Base-by-base conservation (phyloP, 2,113 vertebrate species). In the Bubo scandiacus region DNA sequence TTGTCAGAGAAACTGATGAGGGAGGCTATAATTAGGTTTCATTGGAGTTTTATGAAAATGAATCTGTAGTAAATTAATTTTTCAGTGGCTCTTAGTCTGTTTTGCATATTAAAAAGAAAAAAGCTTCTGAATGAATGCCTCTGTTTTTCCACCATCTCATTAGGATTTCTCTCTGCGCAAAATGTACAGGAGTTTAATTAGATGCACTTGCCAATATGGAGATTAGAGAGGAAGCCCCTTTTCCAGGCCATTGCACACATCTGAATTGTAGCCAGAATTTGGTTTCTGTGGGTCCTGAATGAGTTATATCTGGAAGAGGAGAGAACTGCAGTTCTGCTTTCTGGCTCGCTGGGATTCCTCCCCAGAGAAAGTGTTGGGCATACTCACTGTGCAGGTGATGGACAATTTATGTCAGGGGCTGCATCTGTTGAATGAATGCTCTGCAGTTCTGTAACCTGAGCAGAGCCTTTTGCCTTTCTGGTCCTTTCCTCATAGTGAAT, bases 21-120 rank as follows among this genome's bases (percentile, higher is more conserved):
- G 38, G 78, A 95, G 63, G 59, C 78, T 96, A 83, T 96, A 96
- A 96, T 95, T 91, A 94, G 78, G 59, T 91, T 97, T 95, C 92
- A 91, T 23, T 92, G 83, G 73, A 94, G 42, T 88, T 94, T 84
- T 72, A 89, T 82, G 89, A 95, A 92, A 95, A 96, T 88, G 57
- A 95, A 89, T 92, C 78, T 73, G 59, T 87, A 16, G 5, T 95
- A 96, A 95, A 97, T 94, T 94, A 95, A 92, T 96, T 97, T 96
- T 96, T 94, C 97, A 92, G 81, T 85, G 68, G 42, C 58, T 95
- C 84, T 96, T 94, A 74, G 6, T 89, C 92, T 92, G 62, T 75
- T 97, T 95, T 90, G 84, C 87, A 63, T 95, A 87, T 91, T 94
- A 75, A 87, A 95, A 92, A 85, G 57, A 67, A 81, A 88, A 74